Evolutionary conservation across 2,888 invertebrate genomes (phyloP), one percentile per base, ranked within the genome.

Genomic region (Fabriciana adippe): DNA sequence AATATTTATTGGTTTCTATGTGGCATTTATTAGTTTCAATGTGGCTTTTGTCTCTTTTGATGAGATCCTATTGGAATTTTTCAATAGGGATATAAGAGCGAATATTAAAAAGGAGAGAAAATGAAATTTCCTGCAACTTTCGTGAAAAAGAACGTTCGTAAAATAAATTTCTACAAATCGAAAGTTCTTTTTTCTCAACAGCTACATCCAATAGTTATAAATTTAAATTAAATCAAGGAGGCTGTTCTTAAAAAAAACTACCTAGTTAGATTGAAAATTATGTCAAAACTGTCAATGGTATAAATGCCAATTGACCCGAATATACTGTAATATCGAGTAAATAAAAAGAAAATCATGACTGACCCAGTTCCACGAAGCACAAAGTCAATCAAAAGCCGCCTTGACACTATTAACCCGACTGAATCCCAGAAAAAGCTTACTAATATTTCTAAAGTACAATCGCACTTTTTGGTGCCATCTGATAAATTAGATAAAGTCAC

Each of bases 401-500:
- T 77, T 2, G 83, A 86, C 8, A 78, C 81, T 0, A 78, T 84
- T 2, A 78, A 74, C 1, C 74, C 76, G 0, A 68, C 72, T 14
- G 71, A 69, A 6, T 47, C 47, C 14, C 55, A 65, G 2, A 61
- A 68, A 31, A 73, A 68, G 61, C 18, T 18, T 41, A 66, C 21
- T 3, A 70, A 62, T 57, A 51, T 76, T 13, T 73, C 80, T 0
- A 85, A 76, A 71, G 86, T 86, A 0, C 89, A 88, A 11, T 92
- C 92, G 0, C 91, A 92, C 64, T 92, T 91, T 71, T 71, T 91
- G 18, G 87, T 92, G 0, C 82, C 90, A 0, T 88, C 92, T 0
- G 90, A 92, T 4, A 90, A 86, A 67, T 78, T 93, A 15, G 93
- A 94, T 75, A 93, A 90, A 75, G 93, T 93, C 0, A 94, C 94